Evolutionary conservation across 2,888 invertebrate species (phyloP), one percentile per base, ranked within the genome.

Genomic region (Mimas tiliae): DNA sequence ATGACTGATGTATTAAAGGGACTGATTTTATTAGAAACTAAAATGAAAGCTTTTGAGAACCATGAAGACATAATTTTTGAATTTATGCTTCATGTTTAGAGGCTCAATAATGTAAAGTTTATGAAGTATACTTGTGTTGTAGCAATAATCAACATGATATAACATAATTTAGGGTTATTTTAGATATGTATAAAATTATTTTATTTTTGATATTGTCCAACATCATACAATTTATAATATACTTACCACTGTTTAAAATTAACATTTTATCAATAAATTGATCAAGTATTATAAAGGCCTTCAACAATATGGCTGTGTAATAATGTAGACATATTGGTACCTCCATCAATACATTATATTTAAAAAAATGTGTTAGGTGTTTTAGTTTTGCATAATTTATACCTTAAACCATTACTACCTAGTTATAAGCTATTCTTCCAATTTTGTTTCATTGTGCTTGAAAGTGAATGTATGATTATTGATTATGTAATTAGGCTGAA

Each of bases 291-390:
- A n/a, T n/a, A n/a, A n/a, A n/a, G 33, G 38, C 47, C 50, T 16
- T 66, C 45, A 50, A n/a, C 52, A 52, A 65, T 65, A 67, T 67
- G 65, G 53, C 53, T 64, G 50, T 64, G 63, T 64, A 50, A n/a
- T n/a, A n/a, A 62, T 53, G 53, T 64, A 27, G 42, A 48, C 34
- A 50, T 47, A n/a, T 64, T 64, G 16, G 42, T 53, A 64, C 16
- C n/a, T 64, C 52, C 12, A 16, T 47, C 19, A 12, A 58, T 42
- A 58, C 8, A 47, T 27, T n/a, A 38, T 52, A 14, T 4, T 64
- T n/a, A n/a, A 45, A 27, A 45, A 64, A 52, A 47, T 6, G 11
- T 33, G 21, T 21, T 19, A 55, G 42, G 19, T 19, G 8, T 34
- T 58, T 55, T n/a, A 53, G 34, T 19, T 19, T 19, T 42, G 19